phyloP scores from a whole-genome alignment of 2,888 invertebrate genomes.

The Thumatha senex region DNA sequence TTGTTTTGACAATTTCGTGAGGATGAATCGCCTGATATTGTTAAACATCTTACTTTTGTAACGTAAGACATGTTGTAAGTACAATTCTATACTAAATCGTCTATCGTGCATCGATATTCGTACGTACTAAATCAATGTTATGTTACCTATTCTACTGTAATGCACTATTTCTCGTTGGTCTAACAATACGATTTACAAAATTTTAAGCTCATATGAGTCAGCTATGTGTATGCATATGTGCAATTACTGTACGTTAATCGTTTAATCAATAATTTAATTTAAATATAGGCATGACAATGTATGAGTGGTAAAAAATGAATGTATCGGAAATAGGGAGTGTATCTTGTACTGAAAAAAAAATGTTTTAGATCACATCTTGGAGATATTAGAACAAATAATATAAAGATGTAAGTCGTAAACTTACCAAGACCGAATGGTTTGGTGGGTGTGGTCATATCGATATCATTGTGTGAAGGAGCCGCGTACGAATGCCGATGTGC shows the following conservation, averaged over 20 bases:
- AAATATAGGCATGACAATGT: conserved; percentile 52
- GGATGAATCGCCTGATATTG: conserved; percentile 44
- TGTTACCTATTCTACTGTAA: conserved; percentile 55
- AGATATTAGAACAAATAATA: conserved; percentile 1
- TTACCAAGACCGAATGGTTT: conserved; percentile 94
- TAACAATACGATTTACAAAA: conserved; percentile 34
- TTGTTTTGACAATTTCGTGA: conserved; percentile 47
- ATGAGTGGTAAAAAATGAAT: conserved; percentile 47
- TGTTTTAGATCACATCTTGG: conserved; percentile 32
- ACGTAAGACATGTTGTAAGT: conserved; percentile 34
- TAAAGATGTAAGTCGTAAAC: conserved; percentile 44
- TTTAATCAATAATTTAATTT: conserved; percentile 24
- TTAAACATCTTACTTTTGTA: conserved; percentile 22
- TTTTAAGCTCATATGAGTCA: conserved; percentile 29
- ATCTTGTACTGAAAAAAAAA: conserved; percentile 47
- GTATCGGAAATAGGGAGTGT: conserved; percentile 52
- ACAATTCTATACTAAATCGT: conserved; percentile 45
- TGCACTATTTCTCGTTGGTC: conserved; percentile 54
- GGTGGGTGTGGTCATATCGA: conserved; percentile 83
- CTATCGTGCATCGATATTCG: conserved; percentile 59
- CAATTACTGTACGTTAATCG: conserved; percentile 30
- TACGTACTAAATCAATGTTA: conserved; percentile 43
- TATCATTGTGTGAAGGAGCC: conserved; percentile 76
- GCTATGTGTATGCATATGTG: conserved; percentile 48
- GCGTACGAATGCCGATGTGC: conserved; percentile 82